phyloP scores from a whole-genome alignment of 2,888 invertebrate genomes.

The Dasypolia templi region DNA sequence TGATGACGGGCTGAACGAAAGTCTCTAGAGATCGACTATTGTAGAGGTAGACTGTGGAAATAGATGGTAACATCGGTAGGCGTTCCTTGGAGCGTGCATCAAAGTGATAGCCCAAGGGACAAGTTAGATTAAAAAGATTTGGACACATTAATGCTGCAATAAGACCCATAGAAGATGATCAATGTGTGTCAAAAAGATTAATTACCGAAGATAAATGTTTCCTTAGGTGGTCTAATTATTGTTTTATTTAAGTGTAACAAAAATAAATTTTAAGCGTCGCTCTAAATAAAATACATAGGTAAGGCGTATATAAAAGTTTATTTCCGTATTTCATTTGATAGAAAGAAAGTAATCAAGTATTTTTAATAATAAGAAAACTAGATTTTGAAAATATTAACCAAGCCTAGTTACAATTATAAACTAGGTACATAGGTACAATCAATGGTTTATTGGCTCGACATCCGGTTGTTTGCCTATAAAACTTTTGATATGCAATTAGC shows the following conservation, averaged over 20 bases:
- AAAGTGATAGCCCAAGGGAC: no score
- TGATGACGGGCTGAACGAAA: slow-evolving; percentile 37
- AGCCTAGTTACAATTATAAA: slow-evolving; percentile 26
- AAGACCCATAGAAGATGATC: no score
- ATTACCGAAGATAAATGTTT: background rate
- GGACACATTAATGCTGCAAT: no score
- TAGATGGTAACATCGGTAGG: no score
- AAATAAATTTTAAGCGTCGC: background rate
- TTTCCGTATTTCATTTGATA: slow-evolving; percentile 1
- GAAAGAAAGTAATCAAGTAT: slow-evolving; percentile 17
- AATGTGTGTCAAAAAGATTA: background rate
- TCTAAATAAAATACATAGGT: slow-evolving; percentile 4
- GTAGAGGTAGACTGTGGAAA: background rate
- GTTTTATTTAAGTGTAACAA: background rate
- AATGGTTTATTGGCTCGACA: slow-evolving; percentile 59
- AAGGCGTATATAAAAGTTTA: background rate
- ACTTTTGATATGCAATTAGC: slow-evolving; percentile 51
- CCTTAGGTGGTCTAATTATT: background rate
- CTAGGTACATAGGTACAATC: slow-evolving; percentile 48
- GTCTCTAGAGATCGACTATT: slow-evolving; percentile 27
- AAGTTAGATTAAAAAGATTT: no score
- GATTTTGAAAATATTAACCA: background rate
- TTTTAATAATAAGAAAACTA: background rate
- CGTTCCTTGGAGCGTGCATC: no score
- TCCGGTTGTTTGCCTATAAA: slow-evolving; percentile 62